Evolutionary conservation across 2,888 invertebrate species (phyloP).

Genomic region (Yponomeuta malinellus): DNA sequence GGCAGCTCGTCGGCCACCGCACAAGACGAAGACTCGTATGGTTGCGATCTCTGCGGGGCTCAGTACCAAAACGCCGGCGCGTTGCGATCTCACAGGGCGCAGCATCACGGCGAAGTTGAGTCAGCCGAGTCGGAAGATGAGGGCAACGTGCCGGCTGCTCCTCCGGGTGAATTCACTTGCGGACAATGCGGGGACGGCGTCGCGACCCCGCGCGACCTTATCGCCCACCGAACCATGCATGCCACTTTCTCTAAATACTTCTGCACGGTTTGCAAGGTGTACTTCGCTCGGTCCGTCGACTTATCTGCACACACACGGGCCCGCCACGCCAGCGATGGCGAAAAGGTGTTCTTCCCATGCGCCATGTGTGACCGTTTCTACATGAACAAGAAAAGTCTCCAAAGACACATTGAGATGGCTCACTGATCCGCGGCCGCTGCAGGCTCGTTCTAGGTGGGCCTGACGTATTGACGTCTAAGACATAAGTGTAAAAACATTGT

Average conservation of each 20-base stretch:
- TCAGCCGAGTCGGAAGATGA: constrained; percentile 60
- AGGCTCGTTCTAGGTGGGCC: not conserved
- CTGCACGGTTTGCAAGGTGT: constrained; percentile 76
- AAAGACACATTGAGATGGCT: constrained; percentile 71
- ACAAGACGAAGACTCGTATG: constrained; percentile 53
- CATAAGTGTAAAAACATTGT: not conserved
- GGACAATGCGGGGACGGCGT: constrained; percentile 75
- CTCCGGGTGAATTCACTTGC: constrained; percentile 70
- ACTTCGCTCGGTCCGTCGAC: constrained; percentile 63
- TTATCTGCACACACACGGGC: constrained; percentile 67
- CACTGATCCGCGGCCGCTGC: constrained; percentile 50
- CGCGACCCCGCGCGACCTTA: constrained; percentile 68
- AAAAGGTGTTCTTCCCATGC: constrained; percentile 75
- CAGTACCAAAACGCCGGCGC: constrained; percentile 75
- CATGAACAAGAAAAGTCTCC: constrained; percentile 71
- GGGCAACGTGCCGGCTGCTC: constrained; percentile 40
- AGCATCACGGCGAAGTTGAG: constrained; percentile 71
- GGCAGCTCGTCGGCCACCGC: constrained; percentile 37
- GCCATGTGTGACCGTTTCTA: constrained; percentile 76
- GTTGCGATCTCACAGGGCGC: constrained; percentile 73
- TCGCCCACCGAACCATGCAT: constrained; percentile 74
- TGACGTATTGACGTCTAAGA: not conserved
- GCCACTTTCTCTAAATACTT: constrained; percentile 68
- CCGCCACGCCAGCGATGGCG: constrained; percentile 69
- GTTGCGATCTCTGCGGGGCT: constrained; percentile 78